phyloP scores from a whole-genome alignment of 2,113 vertebrate genomes.

The Onychostruthus taczanowskii region DNA sequence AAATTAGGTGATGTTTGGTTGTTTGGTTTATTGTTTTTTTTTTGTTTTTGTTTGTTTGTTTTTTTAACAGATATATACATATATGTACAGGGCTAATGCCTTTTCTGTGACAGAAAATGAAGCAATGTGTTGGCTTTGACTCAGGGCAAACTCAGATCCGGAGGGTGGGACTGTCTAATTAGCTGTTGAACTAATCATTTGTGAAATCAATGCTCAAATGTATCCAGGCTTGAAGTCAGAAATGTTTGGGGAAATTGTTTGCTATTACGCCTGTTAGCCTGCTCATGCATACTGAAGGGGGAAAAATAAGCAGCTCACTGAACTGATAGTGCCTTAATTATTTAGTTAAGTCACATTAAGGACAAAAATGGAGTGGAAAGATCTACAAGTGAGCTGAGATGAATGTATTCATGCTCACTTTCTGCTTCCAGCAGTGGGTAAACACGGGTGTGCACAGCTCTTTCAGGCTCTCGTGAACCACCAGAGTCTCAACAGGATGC shows the following conservation, averaged over 20 bases:
- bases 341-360: neutral
- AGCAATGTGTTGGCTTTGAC: neutral
- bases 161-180: neutral
- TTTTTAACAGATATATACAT: neutral
- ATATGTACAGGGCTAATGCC: neutral
- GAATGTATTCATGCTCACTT: neutral
- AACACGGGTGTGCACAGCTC: neutral
- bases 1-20: neutral
- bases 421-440: constrained; percentile 16
- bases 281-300: neutral
- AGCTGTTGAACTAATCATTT: neutral
- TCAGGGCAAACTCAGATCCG: neutral
- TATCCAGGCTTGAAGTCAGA: neutral
- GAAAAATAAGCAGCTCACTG: neutral
- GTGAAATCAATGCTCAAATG: neutral
- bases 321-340: neutral
- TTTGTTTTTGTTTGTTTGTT: neutral
- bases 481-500: neutral
- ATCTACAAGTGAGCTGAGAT: constrained; percentile 32
- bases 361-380: constrained; percentile 18
- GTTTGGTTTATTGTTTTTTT: neutral
- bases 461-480: constrained; percentile 24
- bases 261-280: neutral
- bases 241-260: neutral
- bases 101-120: neutral